phyloP scores from a whole-genome alignment of 2,113 vertebrate genomes.

The Ia io region DNA sequence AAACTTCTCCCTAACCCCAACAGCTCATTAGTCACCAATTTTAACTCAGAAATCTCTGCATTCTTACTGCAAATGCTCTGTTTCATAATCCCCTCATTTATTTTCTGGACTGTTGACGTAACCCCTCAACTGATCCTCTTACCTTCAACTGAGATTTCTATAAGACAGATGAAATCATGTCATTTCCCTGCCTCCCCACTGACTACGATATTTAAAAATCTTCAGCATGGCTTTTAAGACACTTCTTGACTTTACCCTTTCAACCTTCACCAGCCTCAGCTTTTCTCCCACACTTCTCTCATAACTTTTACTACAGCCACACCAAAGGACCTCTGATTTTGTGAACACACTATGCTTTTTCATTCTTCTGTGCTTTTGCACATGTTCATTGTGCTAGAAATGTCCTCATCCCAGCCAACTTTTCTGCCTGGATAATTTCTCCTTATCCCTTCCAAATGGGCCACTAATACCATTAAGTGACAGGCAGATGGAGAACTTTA shows the following conservation, averaged over 20 bases:
- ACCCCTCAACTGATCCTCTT: not conserved
- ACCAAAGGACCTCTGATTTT: not conserved
- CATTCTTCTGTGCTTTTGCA: not conserved
- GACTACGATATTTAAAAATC: constrained; percentile 4
- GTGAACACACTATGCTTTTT: not conserved
- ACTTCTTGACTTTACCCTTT: not conserved
- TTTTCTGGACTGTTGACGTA: not conserved
- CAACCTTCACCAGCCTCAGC: not conserved
- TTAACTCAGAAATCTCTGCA: not conserved
- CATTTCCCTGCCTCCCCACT: not conserved
- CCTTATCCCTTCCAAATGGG: not conserved
- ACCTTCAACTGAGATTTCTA: not conserved
- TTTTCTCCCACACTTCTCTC: not conserved
- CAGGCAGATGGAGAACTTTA: constrained; percentile 6
- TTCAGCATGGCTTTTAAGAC: not conserved
- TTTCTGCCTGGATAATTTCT: not conserved
- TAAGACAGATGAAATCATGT: not conserved
- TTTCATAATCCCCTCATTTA: constrained; percentile 4
- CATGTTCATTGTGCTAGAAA: not conserved
- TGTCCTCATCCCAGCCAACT: not conserved
- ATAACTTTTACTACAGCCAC: not conserved
- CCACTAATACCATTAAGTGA: not conserved
- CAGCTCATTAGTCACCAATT: not conserved
- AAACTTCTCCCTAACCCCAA: not conserved
- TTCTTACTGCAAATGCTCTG: not conserved